Evolutionary conservation across 2,113 vertebrate genomes (phyloP).

Genomic region (Sander vitreus): DNA sequence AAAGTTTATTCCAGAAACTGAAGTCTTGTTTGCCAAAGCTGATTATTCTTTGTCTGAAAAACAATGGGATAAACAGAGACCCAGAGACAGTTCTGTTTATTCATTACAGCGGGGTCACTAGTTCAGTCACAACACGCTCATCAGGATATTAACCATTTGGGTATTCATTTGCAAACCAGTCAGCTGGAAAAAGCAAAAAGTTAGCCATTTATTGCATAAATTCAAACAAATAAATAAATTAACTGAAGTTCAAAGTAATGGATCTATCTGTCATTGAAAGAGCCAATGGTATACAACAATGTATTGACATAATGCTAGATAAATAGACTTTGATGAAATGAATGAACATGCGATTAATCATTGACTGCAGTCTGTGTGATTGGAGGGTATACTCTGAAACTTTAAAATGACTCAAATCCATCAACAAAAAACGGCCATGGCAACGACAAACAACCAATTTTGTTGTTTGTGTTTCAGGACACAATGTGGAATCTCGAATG

Average conservation of each 20-base stretch:
- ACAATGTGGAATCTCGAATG: too few species aligned
- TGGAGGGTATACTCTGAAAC: not conserved
- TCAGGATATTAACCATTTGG: conserved; percentile 11
- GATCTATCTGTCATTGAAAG: not conserved
- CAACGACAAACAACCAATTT: too few species aligned
- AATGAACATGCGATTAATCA: not conserved
- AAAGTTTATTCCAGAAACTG: conserved; percentile 44
- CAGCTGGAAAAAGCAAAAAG: not conserved
- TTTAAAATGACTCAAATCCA: not conserved
- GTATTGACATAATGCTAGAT: not conserved
- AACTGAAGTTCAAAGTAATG: not conserved
- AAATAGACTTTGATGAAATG: not conserved
- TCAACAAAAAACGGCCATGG: too few species aligned
- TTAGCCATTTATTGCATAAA: not conserved
- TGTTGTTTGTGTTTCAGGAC: too few species aligned
- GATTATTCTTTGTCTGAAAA: conserved; percentile 47
- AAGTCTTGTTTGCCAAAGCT: conserved; percentile 45
- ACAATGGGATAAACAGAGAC: conserved; percentile 11
- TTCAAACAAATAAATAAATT: not conserved
- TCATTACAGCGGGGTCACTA: not conserved
- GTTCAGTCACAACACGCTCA: not conserved
- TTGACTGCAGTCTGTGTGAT: not conserved
- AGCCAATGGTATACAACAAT: not conserved
- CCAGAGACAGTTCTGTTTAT: conserved; percentile 12
- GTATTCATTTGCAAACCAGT: not conserved